Conservation (phyloP, 2,888 invertebrate species). For the Hyalella azteca region DNA sequence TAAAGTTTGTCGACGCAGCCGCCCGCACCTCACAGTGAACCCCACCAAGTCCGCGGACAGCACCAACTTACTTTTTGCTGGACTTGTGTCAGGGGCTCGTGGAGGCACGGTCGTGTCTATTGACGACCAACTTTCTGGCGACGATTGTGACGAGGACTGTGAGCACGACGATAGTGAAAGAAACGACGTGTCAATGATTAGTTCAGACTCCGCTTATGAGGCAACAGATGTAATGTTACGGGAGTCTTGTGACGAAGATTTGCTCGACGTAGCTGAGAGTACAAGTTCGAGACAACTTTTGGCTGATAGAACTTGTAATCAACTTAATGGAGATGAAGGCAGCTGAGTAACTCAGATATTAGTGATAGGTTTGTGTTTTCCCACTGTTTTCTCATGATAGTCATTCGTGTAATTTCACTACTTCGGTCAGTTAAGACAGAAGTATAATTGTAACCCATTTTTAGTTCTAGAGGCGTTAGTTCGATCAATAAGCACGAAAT, state of each 20-base stretch:
- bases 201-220: neutral
- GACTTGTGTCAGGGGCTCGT: slow-evolving; percentile 18
- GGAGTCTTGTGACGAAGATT: neutral
- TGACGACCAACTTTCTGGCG: neutral
- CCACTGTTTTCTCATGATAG: too few relatives aligned
- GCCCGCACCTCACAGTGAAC: neutral
- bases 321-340: neutral
- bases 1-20: neutral
- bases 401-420: too few relatives aligned
- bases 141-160: neutral
- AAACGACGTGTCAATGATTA: neutral
- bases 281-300: neutral
- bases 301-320: slow-evolving; percentile 16
- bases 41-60: slow-evolving; percentile 19
- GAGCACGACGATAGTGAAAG: neutral
- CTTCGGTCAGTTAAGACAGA: too few relatives aligned
- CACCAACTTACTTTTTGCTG: neutral
- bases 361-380: neutral
- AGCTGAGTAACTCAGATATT: neutral
- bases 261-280: neutral
- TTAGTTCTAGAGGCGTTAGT: too few relatives aligned
- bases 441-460: too few relatives aligned
- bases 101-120: neutral
- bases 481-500: too few relatives aligned
- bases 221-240: neutral